phyloP scores from a whole-genome alignment of 2,113 vertebrate genomes.

The Dicentrarchus labrax region DNA sequence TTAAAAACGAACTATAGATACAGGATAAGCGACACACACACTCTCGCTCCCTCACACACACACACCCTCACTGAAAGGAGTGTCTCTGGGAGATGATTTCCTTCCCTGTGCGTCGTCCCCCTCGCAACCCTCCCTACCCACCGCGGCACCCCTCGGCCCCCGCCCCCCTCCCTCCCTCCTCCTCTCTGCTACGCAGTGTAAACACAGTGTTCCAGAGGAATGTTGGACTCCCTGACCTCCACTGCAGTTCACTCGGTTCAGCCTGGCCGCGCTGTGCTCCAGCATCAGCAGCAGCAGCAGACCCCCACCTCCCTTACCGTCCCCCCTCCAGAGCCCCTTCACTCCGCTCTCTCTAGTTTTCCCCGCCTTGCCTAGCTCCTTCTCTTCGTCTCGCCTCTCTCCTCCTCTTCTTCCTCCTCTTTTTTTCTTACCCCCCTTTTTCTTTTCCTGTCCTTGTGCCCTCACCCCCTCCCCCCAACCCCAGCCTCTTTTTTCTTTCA shows the following conservation, averaged over 20 bases:
- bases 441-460: conserved; percentile 40
- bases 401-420: conserved; percentile 11
- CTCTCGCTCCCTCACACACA: background rate
- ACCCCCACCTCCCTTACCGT: conserved; percentile 12
- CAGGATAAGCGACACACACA: conserved; percentile 35
- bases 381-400: conserved; percentile 42
- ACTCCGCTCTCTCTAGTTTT: conserved; percentile 44
- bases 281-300: conserved; percentile 64
- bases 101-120: conserved; percentile 80
- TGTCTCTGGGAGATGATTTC: conserved; percentile 81
- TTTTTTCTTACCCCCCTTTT: conserved; percentile 26
- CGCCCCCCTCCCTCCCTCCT: conserved; percentile 18
- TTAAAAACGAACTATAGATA: conserved; percentile 30
- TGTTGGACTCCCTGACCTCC: conserved; percentile 89
- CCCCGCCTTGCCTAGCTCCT: conserved; percentile 44
- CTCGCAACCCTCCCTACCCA: conserved; percentile 63
- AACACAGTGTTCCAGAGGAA: conserved; percentile 88
- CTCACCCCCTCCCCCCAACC: background rate
- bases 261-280: conserved; percentile 85
- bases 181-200: conserved; percentile 83
- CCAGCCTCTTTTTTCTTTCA: background rate
- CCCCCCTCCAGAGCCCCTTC: conserved; percentile 51
- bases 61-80: conserved; percentile 7
- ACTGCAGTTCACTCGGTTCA: conserved; percentile 87
- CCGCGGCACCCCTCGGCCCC: background rate